phyloP scores from a whole-genome alignment of 1,140 invertebrate species.

The Drosophila kanapiae region DNA sequence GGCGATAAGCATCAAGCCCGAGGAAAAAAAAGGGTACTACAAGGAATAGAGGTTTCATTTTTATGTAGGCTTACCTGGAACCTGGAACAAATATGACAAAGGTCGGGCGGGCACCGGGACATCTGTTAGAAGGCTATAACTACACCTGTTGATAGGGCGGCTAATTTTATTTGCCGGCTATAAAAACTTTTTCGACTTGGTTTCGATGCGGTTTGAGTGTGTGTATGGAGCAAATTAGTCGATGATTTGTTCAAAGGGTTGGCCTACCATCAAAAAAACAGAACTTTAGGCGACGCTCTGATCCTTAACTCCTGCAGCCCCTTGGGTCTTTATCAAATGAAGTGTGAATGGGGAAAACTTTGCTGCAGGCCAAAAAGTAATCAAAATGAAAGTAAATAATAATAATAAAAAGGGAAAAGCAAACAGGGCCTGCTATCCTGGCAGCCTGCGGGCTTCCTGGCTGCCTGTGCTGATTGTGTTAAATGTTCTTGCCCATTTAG shows the following conservation, averaged over 20 bases:
- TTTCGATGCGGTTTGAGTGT: background rate
- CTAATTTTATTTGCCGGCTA: slow-evolving; percentile 67
- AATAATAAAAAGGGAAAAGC: slow-evolving; percentile 58
- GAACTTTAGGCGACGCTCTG: slow-evolving; percentile 22
- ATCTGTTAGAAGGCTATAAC: slow-evolving; percentile 55
- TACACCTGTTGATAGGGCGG: slow-evolving; percentile 73
- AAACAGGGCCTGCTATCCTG: slow-evolving; percentile 23
- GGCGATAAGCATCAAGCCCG: slow-evolving; percentile 59
- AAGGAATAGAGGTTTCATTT: slow-evolving; percentile 53
- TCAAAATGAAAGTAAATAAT: slow-evolving; percentile 79
- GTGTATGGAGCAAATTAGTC: slow-evolving; percentile 57
- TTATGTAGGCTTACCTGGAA: slow-evolving; percentile 44
- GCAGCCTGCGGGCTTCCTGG: slow-evolving; percentile 2
- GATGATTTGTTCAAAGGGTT: slow-evolving; percentile 53
- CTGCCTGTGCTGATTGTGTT: slow-evolving; percentile 59
- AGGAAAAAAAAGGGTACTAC: slow-evolving; percentile 58
- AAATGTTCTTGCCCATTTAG: slow-evolving; percentile 57
- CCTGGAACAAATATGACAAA: slow-evolving; percentile 48
- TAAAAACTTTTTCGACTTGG: slow-evolving; percentile 36
- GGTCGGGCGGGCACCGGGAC: slow-evolving; percentile 34
- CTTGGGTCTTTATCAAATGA: slow-evolving; percentile 52
- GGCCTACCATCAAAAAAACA: background rate
- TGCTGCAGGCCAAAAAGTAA: slow-evolving; percentile 62
- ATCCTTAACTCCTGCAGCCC: slow-evolving; percentile 19
- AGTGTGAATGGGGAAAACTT: slow-evolving; percentile 65